phyloP scores from a whole-genome alignment of 2,797 vertebrate species.

The Phrynocephalus vlangalii region DNA sequence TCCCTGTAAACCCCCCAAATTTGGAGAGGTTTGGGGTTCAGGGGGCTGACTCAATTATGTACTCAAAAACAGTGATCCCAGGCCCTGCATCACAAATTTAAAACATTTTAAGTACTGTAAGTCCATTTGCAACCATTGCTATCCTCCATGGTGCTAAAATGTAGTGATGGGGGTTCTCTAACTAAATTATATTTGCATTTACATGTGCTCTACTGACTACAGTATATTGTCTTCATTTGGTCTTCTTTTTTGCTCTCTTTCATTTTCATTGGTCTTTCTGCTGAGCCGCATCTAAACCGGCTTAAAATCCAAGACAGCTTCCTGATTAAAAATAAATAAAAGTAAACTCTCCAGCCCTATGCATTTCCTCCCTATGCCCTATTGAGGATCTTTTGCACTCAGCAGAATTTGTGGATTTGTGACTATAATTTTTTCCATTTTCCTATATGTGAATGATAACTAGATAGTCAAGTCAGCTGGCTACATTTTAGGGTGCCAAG shows the following conservation, averaged over 20 bases:
- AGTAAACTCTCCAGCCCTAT: not conserved
- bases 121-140: not conserved
- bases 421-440: not conserved
- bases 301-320: not conserved
- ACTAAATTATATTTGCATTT: not conserved
- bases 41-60: too few relatives aligned
- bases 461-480: not conserved
- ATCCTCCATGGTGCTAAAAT: not conserved
- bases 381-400: not conserved
- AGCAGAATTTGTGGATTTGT: not conserved
- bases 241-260: too few relatives aligned
- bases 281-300: not conserved
- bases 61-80: too few relatives aligned
- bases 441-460: not conserved
- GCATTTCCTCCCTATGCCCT: too few relatives aligned
- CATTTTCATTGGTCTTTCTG: not conserved
- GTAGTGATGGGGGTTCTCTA: too few relatives aligned
- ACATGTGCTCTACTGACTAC: too few relatives aligned
- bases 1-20: too few relatives aligned
- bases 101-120: not conserved
- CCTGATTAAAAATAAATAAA: too few relatives aligned
- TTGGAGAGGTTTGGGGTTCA: too few relatives aligned
- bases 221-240: too few relatives aligned
- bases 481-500: too few relatives aligned
- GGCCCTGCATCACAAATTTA: not conserved